Base-by-base conservation (phyloP, 2,113 vertebrate species). In the Capreolus pygargus region DNA sequence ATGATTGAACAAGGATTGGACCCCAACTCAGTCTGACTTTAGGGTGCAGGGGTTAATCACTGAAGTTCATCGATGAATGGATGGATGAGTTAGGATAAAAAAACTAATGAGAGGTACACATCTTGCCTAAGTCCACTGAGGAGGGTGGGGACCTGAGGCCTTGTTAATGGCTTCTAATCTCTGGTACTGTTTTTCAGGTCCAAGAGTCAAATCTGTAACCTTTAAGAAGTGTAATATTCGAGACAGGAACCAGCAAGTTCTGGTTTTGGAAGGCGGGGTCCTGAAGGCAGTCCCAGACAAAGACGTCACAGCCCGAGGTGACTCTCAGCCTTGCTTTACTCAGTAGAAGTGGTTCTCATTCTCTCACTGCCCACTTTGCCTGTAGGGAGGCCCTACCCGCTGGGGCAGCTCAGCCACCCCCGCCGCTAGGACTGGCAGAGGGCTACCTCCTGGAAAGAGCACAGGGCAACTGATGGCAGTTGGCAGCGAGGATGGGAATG, bases 211-310 rank as follows among this genome's bases (percentile, higher is more conserved):
- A 36, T 1, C 45, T 1, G 0, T 16, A 30, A 39, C 6, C 28
- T 39, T 76, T 50, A 14, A n/a, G 36, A 92, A 86, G 78, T 43
- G n/a, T 57, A 54, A 4, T 28, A 76, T 93, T 78, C 5, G 16
- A 47, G 89, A 97, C 39, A 57, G 8, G 50, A 90, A 90, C 60
- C 93, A 96, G 52, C 27, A 90, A 64, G 54, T 93, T 61, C 89
- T 95, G 13, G 36, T 90, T 50, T 60, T 95, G n/a, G 36, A 89
- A 50, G 45, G 33, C 0, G 2, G 9, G 1, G 2, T 55, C 39
- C 81, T 95, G n/a, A 54, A 54, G 45, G 86, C 54, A 3, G 81
- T 83, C 30, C 54, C 82, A 93, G 81, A 90, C 39, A 93, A 90
- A 54, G 6, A 2, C 2, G 0, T 9, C 45, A 47, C 11, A 93